Conservation (phyloP, 2,888 invertebrate species). For the Stenoptilia bipunctidactyla region DNA sequence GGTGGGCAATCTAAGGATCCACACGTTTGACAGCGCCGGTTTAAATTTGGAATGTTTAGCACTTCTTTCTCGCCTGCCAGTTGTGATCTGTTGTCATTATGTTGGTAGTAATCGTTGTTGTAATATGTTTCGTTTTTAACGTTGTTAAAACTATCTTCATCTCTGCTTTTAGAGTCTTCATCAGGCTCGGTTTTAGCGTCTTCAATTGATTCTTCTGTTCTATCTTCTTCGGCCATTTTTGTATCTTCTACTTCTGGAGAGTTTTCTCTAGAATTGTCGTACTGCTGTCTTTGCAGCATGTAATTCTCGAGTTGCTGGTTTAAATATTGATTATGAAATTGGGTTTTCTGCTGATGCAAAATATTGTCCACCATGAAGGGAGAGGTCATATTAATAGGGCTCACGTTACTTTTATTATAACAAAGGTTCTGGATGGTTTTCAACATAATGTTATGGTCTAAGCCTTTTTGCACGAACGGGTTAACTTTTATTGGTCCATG, state of each 20-base stretch:
- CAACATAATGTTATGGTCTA: slow-evolving; percentile 62
- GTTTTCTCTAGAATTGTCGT: slow-evolving; percentile 44
- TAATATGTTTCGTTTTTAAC: slow-evolving; percentile 48
- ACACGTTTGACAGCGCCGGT: slow-evolving; percentile 64
- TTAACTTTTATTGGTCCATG: slow-evolving; percentile 56
- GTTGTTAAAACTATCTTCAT: slow-evolving; percentile 32
- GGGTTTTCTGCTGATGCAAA: slow-evolving; percentile 67
- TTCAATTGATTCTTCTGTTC: slow-evolving; percentile 29
- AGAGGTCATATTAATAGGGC: slow-evolving; percentile 66
- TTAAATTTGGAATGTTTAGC: slow-evolving; percentile 45
- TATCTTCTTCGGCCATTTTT: slow-evolving; percentile 36
- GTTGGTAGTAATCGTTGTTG: slow-evolving; percentile 37
- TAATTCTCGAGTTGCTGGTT: slow-evolving; percentile 64
- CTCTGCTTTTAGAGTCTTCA: slow-evolving; percentile 47
- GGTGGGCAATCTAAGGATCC: slow-evolving; percentile 69
- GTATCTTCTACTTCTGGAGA: slow-evolving; percentile 48
- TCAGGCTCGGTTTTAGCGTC: slow-evolving; percentile 39
- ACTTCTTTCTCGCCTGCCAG: slow-evolving; percentile 44
- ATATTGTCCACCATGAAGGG: slow-evolving; percentile 75
- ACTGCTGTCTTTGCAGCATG: slow-evolving; percentile 40
- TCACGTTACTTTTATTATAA: slow-evolving; percentile 41
- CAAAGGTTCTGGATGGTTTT: slow-evolving; percentile 59
- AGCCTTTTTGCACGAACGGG: slow-evolving; percentile 35
- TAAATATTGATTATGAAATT: slow-evolving; percentile 64
- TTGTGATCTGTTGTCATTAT: slow-evolving; percentile 26